Base-by-base conservation (phyloP, 53 echinoderm and acorn worm species). In the Patiria pectinifera region DNA sequence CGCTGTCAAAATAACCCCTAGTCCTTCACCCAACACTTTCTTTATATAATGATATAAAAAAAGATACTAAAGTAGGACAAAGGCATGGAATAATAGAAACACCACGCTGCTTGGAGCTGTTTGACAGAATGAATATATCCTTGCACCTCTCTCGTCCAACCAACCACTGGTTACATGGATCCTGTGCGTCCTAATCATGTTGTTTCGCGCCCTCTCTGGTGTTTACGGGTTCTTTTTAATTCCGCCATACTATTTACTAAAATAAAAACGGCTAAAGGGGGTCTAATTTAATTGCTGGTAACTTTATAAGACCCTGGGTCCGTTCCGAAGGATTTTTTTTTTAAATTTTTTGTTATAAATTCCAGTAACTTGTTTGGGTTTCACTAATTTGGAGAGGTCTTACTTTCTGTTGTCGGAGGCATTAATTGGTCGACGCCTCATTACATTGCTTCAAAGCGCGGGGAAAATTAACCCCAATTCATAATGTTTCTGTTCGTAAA, bases 1-100 rank as follows among this genome's bases (percentile, higher is more conserved):
- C 81, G 90, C 90, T 90, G 90, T 90, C 90, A 81, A 90, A 90
- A 90, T 90, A 90, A 48, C 90, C 90, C 90, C 90, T 48, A 81
- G 90, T 80, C 80, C 81, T 81, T 10, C n/a, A 24, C 62, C 90
- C 45, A 80, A 79, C 77, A 90, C 82, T 70, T 90, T 66, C 79
- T 69, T 81, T 62, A 23, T 53, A 53, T 53, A 53, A 53, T 53
- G 8, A 53, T 53, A 26, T 26, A 59, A 90, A 89, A 89, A 85
- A 80, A 47, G 90, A 90, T 90, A 90, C 90, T 81, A 66, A 66
- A 15, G 63, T 62, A 45, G 90, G 69, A 90, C 90, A 90, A 90
- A 81, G 81, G 46, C 19, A 9, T 2, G 48, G 90, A 90, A 90
- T 35, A 90, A 90, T 90, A 81, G 90, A 80, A 90, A 90, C 90